A percentile compares a stretch with the other conserved stretches of the same genome.
phyloP scores from a whole-genome alignment of 2,888 invertebrate genomes.

The Leptopilina syphax region DNA sequence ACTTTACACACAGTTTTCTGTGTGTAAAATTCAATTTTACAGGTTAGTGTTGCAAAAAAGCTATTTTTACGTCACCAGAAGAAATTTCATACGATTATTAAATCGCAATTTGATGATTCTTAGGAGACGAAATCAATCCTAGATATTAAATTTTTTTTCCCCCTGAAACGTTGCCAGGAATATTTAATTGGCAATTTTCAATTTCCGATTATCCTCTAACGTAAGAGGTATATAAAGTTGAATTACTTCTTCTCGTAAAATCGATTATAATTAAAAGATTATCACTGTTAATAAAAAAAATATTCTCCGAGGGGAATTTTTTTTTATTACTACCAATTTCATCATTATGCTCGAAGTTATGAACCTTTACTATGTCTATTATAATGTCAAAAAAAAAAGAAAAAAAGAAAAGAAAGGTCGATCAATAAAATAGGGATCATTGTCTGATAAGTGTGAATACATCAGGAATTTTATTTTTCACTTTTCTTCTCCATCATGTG shows the following conservation, averaged over 20 bases:
- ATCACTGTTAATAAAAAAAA: neutral
- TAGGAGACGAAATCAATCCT: neutral
- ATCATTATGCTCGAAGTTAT: neutral
- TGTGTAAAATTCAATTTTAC: too few species aligned
- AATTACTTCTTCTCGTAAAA: neutral
- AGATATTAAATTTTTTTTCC: neutral
- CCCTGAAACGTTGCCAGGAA: neutral
- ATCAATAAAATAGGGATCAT: neutral
- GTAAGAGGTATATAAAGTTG: neutral
- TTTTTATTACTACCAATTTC: too few species aligned
- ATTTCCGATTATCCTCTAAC: neutral
- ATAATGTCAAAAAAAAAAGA: neutral
- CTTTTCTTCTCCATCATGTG: too few species aligned
- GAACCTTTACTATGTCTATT: neutral
- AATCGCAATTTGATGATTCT: too few species aligned
- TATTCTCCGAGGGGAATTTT: neutral
- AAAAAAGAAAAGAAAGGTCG: too few species aligned
- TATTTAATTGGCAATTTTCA: neutral
- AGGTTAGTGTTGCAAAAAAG: too few species aligned
- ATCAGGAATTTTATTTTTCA: neutral
- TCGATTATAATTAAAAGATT: neutral
- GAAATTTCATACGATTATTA: too few species aligned
- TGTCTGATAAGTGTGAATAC: neutral
- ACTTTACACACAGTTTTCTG: too few species aligned
- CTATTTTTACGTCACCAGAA: too few species aligned